Evolutionary conservation across 2,888 invertebrate genomes (phyloP), one percentile per base, ranked within the genome.

Genomic region (Eurytoma adleriae): DNA sequence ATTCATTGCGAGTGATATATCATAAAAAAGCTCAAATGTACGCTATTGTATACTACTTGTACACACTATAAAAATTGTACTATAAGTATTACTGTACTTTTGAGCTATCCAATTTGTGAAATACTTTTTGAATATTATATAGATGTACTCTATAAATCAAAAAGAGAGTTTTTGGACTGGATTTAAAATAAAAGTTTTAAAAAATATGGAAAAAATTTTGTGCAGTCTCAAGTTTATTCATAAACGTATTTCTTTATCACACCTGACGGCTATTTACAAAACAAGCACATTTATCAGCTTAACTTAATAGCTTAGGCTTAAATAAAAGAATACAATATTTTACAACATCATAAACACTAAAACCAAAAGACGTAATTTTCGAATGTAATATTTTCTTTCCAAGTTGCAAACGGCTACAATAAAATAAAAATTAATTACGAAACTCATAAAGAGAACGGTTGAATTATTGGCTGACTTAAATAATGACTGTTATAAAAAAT

Each of bases 171-270:
- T 79, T 69, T 56, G 14, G 20, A 78, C 59, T 67, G 30, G 50
- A 72, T 78, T 67, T 52, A 62, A 67, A 78, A 78, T 78, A 78
- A 78, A 78, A 72, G 14, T 61, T 61, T 68, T 79, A 13, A 78
- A 78, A 72, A 61, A 27, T 61, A 18, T 5, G 50, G 48, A 7
- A 57, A 18, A 12, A 13, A 30, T 48, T 7, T 69, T 54, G 56
- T 56, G 10, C 40, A 40, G 7, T 40, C 7, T 40, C 7, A 10
- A 10, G 10, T 1, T n/a, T 10, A 64, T 40, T 64, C 48, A 18
- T 48, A 64, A 64, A 40, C 30, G n/a, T 12, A 54, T 54, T 0
- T 12, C 2, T 18, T 40, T 48, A 64, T 64, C 64, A 18, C 64
- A 40, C 64, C 40, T 18, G 16, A 40, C n/a, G 18, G 18, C n/a